phyloP scores from a whole-genome alignment of 2,113 vertebrate species.

The Chaetorhynchus papuensis region DNA sequence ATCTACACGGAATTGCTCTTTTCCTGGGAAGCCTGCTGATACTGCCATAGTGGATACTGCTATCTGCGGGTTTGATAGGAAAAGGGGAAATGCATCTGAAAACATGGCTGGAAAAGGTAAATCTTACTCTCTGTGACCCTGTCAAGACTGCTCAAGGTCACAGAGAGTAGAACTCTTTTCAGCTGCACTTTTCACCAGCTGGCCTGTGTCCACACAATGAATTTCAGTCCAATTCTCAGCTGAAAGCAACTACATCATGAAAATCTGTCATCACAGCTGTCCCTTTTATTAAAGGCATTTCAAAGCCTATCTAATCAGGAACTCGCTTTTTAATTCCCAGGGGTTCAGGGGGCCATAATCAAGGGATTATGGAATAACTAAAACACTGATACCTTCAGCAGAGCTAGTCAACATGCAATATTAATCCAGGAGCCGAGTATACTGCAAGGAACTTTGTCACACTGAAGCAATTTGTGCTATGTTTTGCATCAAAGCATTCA shows the following conservation, averaged over 20 bases:
- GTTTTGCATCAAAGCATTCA: background rate
- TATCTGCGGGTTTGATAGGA: background rate
- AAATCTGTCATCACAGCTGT: background rate
- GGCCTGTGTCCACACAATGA: background rate
- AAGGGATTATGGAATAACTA: background rate
- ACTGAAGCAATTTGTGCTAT: background rate
- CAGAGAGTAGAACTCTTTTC: background rate
- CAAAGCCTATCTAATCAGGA: background rate
- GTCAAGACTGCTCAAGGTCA: background rate
- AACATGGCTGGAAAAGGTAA: background rate
- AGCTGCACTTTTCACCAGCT: background rate
- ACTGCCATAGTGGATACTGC: background rate
- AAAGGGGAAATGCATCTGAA: background rate
- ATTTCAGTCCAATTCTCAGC: background rate
- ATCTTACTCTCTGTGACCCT: background rate
- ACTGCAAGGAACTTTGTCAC: background rate
- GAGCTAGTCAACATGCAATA: background rate
- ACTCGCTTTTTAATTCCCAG: background rate
- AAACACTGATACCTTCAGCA: background rate
- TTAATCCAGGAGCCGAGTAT: background rate
- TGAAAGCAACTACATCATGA: background rate
- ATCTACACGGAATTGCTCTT: background rate
- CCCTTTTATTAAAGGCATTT: background rate
- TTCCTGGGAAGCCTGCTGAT: background rate
- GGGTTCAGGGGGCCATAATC: background rate